Percentiles rank a stretch among this genome's conserved stretches.
These are phyloP conservation scores for Rhimphoctona megacephalus DNA, from an alignment of 2,888 invertebrate species.

Conservation along the genomic window DNA sequence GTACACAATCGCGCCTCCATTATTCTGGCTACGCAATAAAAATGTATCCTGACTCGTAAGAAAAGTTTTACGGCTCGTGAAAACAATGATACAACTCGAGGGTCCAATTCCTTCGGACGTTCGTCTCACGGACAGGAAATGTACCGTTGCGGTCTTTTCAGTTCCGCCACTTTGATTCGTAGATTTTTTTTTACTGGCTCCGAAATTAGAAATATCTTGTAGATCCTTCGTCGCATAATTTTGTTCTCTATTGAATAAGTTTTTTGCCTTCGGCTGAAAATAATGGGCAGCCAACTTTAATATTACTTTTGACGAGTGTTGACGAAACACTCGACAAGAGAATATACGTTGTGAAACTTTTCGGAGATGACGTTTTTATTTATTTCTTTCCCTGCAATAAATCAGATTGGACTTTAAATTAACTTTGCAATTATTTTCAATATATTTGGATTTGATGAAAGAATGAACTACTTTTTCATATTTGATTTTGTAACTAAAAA, in stretches of 20 bases:
- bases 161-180: conserved; percentile 3
- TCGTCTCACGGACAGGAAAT: conserved; percentile 50
- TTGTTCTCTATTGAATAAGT: not conserved
- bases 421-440: too few species aligned
- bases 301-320: not conserved
- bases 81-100: conserved; percentile 70
- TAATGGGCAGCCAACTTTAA: not conserved
- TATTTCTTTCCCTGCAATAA: too few species aligned
- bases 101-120: conserved; percentile 66
- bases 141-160: conserved; percentile 4
- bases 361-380: too few species aligned
- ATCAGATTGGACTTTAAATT: too few species aligned
- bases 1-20: not conserved
- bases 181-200: not conserved
- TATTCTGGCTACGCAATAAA: not conserved
- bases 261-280: not conserved
- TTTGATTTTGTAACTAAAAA: too few species aligned
- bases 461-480: not conserved
- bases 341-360: too few species aligned
- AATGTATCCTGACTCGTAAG: conserved; percentile 5
- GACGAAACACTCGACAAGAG: not conserved
- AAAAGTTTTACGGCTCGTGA: conserved; percentile 62
- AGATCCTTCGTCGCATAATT: not conserved
- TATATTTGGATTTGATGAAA: not conserved
- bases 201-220: not conserved